These are phyloP conservation scores for Eupithecia insigniata DNA, from an alignment of 2,888 invertebrate species.

Conservation along the genomic window DNA sequence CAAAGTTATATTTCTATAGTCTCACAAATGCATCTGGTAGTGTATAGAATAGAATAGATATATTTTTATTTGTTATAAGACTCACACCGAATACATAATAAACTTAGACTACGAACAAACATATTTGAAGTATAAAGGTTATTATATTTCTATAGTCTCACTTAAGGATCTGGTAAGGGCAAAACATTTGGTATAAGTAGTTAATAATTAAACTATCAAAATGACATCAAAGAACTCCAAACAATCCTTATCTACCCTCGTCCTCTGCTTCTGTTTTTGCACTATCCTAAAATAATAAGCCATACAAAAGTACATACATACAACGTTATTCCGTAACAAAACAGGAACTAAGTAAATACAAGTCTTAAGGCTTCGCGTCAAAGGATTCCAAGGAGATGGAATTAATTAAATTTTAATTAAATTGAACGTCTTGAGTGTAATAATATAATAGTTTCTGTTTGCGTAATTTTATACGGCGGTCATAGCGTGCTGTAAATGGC, in stretches of 20 bases:
- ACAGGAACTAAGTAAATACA: constrained; percentile 30
- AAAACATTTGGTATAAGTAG: too few relatives aligned
- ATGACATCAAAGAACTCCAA: not conserved
- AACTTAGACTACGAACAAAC: too few relatives aligned
- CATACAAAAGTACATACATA: not conserved
- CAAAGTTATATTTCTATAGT: too few relatives aligned
- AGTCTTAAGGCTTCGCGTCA: constrained; percentile 26
- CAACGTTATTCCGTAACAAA: constrained; percentile 18
- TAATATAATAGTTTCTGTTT: constrained; percentile 49
- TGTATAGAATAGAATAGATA: too few relatives aligned
- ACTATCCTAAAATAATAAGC: constrained; percentile 9
- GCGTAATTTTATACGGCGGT: constrained; percentile 49
- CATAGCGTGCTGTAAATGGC: not conserved
- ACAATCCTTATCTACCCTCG: not conserved
- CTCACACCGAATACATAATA: too few relatives aligned
- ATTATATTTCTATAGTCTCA: too few relatives aligned
- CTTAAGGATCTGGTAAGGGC: too few relatives aligned
- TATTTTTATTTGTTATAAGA: too few relatives aligned
- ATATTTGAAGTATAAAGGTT: too few relatives aligned
- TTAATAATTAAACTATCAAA: not conserved
- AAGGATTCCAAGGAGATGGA: constrained; percentile 29
- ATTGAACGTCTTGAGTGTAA: constrained; percentile 43
- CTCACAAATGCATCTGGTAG: too few relatives aligned
- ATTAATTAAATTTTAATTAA: constrained; percentile 60
- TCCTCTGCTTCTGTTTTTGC: not conserved